Evolutionary conservation across 2,113 vertebrate genomes (phyloP).

Genomic region (Pseudonaja textilis): DNA sequence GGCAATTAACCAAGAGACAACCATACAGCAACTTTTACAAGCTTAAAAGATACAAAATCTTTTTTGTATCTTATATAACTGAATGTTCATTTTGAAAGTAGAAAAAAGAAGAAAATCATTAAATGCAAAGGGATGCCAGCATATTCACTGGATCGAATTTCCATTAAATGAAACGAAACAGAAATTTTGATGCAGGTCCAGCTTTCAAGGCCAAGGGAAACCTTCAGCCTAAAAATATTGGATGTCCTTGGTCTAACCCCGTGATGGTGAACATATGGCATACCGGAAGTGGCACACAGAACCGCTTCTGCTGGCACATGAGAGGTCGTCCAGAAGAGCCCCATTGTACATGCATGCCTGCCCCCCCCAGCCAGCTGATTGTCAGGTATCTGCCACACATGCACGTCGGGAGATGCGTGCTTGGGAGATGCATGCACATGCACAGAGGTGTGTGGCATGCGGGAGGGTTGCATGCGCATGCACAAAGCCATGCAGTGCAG

Average conservation of each 20-base stretch:
- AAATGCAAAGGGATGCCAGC: neutral
- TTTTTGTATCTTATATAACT: neutral
- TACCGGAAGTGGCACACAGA: too few species aligned
- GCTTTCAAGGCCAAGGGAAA: neutral
- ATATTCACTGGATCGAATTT: neutral
- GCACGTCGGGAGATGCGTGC: too few species aligned
- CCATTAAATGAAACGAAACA: neutral
- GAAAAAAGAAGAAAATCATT: neutral
- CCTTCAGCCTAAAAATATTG: neutral
- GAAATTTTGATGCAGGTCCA: neutral
- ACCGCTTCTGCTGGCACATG: too few species aligned
- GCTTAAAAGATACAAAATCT: neutral
- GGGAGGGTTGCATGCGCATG: too few species aligned
- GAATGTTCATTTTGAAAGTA: neutral
- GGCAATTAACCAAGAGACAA: neutral
- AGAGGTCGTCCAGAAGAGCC: too few species aligned
- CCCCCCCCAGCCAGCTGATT: too few species aligned
- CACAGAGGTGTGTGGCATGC: too few species aligned
- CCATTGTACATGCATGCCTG: too few species aligned
- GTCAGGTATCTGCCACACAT: too few species aligned
- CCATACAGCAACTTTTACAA: neutral
- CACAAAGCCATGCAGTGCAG: too few species aligned
- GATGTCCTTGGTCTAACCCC: neutral
- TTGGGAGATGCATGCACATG: too few species aligned
- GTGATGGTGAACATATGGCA: too few species aligned